Conservation (phyloP, 2,888 invertebrate genomes). For the Didymodactylos carnosus region DNA sequence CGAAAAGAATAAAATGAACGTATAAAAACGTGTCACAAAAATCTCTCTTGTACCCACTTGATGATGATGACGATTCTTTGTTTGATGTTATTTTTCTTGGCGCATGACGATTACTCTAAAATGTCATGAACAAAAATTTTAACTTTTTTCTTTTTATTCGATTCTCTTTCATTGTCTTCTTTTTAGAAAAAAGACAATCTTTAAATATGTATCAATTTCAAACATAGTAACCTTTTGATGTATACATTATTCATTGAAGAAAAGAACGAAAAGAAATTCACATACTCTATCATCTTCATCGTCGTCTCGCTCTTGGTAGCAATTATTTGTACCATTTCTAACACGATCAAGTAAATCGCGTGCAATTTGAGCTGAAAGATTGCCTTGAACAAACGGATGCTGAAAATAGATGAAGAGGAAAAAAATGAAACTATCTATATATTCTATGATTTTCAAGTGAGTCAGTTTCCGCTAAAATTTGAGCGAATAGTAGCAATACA, state of each 20-base stretch:
- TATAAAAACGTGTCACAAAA: no score
- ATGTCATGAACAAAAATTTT: background rate
- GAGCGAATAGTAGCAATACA: no score
- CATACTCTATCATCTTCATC: conserved; percentile 68
- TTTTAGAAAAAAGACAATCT: no score
- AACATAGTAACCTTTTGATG: no score
- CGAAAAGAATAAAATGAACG: background rate
- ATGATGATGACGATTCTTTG: background rate
- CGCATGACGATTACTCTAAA: background rate
- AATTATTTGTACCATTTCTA: conserved; percentile 43
- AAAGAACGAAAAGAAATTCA: conserved; percentile 16
- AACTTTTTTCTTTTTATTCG: no score
- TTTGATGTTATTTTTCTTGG: background rate
- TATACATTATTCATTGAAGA: background rate
- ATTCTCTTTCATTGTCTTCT: no score
- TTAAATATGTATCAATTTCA: no score
- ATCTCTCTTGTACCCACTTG: no score
- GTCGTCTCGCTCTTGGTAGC: conserved; percentile 45
- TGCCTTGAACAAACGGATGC: conserved; percentile 74
- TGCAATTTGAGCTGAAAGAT: conserved; percentile 70
- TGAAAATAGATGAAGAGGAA: no score
- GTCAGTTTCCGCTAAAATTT: no score
- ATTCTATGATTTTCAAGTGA: no score
- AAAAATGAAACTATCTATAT: no score
- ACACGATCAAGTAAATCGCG: conserved; percentile 60